phyloP scores from a whole-genome alignment of 2,113 vertebrate species.

The Falco punctatus region DNA sequence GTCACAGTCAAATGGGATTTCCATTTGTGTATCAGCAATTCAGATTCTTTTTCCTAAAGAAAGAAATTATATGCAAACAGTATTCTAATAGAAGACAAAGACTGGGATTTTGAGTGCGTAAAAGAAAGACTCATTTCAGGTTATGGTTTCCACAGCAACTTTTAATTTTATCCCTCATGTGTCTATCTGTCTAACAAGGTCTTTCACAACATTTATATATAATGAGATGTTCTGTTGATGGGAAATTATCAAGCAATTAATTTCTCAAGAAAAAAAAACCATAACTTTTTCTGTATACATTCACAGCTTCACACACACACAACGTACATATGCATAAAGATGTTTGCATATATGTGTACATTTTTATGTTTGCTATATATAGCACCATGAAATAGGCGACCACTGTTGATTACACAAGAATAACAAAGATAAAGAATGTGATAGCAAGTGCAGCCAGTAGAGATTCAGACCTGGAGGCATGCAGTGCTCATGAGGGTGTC shows the following conservation, averaged over 20 bases:
- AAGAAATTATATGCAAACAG: constrained; percentile 5
- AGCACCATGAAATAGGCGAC: not conserved
- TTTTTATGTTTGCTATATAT: not conserved
- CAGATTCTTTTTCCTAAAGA: constrained; percentile 7
- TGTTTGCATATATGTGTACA: not conserved
- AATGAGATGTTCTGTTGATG: not conserved
- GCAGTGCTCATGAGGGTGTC: not conserved
- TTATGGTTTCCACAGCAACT: constrained; percentile 54
- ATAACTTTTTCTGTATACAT: not conserved
- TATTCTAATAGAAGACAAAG: constrained; percentile 30
- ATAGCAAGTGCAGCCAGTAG: not conserved
- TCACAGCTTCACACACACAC: not conserved
- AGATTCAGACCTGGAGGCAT: not conserved
- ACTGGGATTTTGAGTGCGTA: not conserved
- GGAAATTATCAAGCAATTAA: constrained; percentile 31
- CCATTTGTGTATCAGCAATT: constrained; percentile 36
- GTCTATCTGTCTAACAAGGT: constrained; percentile 8
- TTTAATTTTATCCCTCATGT: constrained; percentile 6
- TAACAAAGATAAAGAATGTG: not conserved
- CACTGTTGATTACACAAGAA: not conserved
- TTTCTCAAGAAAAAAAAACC: not conserved
- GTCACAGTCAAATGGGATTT: not conserved
- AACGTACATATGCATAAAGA: not conserved
- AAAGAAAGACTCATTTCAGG: constrained; percentile 21
- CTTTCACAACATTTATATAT: constrained; percentile 52